These are phyloP conservation scores for Catocala nupta DNA, from an alignment of 2,888 invertebrate species.

Conservation along the genomic window DNA sequence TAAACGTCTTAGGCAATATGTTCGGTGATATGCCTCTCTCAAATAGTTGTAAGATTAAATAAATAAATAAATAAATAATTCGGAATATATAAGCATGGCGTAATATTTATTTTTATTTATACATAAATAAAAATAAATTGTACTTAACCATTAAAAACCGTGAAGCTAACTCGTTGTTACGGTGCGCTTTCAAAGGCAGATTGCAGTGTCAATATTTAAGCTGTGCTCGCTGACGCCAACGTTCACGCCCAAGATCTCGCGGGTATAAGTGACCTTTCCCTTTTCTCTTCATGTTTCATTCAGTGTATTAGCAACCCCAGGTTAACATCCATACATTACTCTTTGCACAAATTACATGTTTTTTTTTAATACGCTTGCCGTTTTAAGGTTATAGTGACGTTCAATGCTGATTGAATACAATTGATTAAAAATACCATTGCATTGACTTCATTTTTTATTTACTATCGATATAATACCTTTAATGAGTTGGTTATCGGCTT, in stretches of 20 bases:
- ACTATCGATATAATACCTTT: no score
- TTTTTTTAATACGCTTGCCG: not conserved
- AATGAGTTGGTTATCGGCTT: no score
- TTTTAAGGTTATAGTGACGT: slow-evolving; percentile 5
- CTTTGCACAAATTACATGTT: slow-evolving; percentile 13
- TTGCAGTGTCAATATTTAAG: slow-evolving; percentile 78
- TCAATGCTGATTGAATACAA: no score
- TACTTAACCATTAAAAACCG: slow-evolving; percentile 10
- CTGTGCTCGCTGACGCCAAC: slow-evolving; percentile 22
- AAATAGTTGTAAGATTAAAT: no score
- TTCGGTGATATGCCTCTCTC: no score
- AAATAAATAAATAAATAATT: no score
- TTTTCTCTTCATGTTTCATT: slow-evolving; percentile 56
- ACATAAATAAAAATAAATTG: not conserved
- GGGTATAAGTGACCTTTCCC: slow-evolving; percentile 40
- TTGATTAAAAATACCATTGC: no score
- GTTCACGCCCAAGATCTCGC: slow-evolving; percentile 20
- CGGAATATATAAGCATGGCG: no score
- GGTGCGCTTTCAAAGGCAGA: slow-evolving; percentile 61
- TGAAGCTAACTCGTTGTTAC: slow-evolving; percentile 23
- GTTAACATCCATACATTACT: slow-evolving; percentile 13
- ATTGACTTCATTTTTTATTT: no score
- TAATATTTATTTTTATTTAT: not conserved
- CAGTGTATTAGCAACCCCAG: slow-evolving; percentile 35
- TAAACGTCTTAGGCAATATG: no score